A percentile compares a stretch with the other conserved stretches of the same genome.
These are phyloP conservation scores for Nannobrachium achirus DNA, from an alignment of 2,113 vertebrate species.

Conservation along the genomic window DNA sequence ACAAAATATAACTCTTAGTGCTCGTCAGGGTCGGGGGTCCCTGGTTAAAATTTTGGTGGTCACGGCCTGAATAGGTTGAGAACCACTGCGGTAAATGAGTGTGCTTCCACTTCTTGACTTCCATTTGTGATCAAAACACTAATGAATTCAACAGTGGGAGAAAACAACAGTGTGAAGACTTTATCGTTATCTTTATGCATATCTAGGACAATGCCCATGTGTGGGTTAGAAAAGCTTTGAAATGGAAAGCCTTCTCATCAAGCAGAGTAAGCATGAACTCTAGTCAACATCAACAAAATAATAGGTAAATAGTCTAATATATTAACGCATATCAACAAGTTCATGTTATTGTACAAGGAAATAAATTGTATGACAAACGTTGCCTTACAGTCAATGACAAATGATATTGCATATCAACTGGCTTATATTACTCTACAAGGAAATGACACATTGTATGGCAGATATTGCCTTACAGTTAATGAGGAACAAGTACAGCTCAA, in stretches of 20 bases:
- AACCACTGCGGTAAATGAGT: no score
- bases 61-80: no score
- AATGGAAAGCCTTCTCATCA: background rate
- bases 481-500: no score
- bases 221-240: background rate
- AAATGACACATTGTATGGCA: constrained; percentile 22
- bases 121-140: no score
- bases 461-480: background rate
- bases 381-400: background rate
- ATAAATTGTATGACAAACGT: constrained; percentile 10
- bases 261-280: background rate
- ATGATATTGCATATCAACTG: background rate
- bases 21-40: no score
- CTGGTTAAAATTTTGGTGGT: no score
- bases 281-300: background rate
- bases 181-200: no score
- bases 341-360: constrained; percentile 7
- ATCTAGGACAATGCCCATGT: background rate
- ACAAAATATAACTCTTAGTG: no score
- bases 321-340: background rate
- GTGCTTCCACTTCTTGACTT: no score
- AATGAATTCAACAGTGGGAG: no score
- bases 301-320: background rate
- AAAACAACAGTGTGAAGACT: no score
- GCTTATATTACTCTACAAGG: background rate